A percentile compares a stretch with the other conserved stretches of the same genome.
phyloP scores from a whole-genome alignment of 2,888 invertebrate species.

The Drosophila kambysellisi region DNA sequence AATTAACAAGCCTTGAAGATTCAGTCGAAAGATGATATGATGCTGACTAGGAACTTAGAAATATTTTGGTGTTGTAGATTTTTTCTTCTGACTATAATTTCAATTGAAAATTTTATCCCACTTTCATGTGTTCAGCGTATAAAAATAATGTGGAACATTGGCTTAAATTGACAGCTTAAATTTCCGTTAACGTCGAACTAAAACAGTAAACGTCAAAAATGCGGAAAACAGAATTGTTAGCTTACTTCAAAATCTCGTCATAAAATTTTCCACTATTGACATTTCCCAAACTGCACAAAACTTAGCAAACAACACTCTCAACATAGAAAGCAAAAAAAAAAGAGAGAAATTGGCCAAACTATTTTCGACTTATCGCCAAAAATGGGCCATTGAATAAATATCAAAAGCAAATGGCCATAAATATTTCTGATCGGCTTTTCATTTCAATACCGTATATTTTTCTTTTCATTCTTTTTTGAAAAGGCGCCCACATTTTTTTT shows the following conservation, averaged over 20 bases:
- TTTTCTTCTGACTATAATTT: neutral
- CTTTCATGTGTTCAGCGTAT: neutral
- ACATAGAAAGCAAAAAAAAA: slow-evolving; percentile 14
- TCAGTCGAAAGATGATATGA: too few relatives aligned
- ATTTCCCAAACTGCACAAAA: slow-evolving; percentile 26
- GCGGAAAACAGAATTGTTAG: slow-evolving; percentile 24
- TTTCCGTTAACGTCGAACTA: slow-evolving; percentile 21
- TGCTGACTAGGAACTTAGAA: neutral
- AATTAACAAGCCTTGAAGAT: too few relatives aligned
- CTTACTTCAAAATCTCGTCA: slow-evolving; percentile 12
- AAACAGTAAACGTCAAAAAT: slow-evolving; percentile 3
- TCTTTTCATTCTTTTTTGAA: slow-evolving; percentile 26
- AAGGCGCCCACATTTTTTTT: slow-evolving; percentile 35
- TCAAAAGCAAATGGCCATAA: slow-evolving; percentile 75
- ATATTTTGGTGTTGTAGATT: neutral
- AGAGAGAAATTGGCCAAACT: slow-evolving; percentile 54
- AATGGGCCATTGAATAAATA: slow-evolving; percentile 78
- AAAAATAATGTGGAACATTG: slow-evolving; percentile 15
- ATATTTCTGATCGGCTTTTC: slow-evolving; percentile 67
- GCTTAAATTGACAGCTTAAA: slow-evolving; percentile 47
- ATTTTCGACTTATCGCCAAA: slow-evolving; percentile 77
- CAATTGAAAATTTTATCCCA: neutral
- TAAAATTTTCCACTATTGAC: slow-evolving; percentile 33
- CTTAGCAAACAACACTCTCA: slow-evolving; percentile 22
- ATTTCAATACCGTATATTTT: slow-evolving; percentile 36